Evolutionary conservation across 2,797 vertebrate genomes (phyloP), one percentile per base, ranked within the genome.

Genomic region (Botia kubotai): DNA sequence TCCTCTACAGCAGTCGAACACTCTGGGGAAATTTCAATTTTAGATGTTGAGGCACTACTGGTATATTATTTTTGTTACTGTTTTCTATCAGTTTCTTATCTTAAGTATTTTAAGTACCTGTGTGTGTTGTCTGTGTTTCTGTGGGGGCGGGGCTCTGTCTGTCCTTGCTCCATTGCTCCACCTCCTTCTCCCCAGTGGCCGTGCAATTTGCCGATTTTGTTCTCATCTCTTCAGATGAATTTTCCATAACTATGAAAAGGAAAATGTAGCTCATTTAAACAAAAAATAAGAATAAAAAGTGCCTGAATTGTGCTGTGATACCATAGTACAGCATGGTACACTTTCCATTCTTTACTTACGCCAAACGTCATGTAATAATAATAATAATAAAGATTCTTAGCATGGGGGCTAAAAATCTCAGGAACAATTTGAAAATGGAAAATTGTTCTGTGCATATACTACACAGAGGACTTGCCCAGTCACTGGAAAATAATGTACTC

Each of bases 241-340:
- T 91, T 72, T 93, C 93, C 93, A 94, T 93, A 73, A 85, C 90
- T 87, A 90, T 79, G 16, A 48, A 26, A 46, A 2, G 14, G 48
- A 46, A 43, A 46, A 63, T 26, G 12, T 60, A 60, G 12, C 21
- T 29, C 0, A 63, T 16, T 33, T 33, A 63, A 23, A 19, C 7
- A 29, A 26, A 26, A 2, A 58, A 57, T 11, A 58, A 58, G 0
- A 7, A 19, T 39, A 39, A 17, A 52, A 17, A 53, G 6, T 17
- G 52, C 52, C 16, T 29, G 6, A 63, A 16, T 14, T 17, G 16
- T n/a, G 13, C 33, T 17, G 29, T 14, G 7, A 17, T 39, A 11
- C 17, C 8, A 19, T 39, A 39, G 16, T 39, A 19, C 1, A 16
- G 11, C 63, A 39, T n/a, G 33, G 16, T 43, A n/a, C 39, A n/a